Percentiles rank a stretch among this genome's conserved stretches.
Evolutionary conservation across 2,888 invertebrate genomes (phyloP).

Genomic region (Camptogramma bilineatum): DNA sequence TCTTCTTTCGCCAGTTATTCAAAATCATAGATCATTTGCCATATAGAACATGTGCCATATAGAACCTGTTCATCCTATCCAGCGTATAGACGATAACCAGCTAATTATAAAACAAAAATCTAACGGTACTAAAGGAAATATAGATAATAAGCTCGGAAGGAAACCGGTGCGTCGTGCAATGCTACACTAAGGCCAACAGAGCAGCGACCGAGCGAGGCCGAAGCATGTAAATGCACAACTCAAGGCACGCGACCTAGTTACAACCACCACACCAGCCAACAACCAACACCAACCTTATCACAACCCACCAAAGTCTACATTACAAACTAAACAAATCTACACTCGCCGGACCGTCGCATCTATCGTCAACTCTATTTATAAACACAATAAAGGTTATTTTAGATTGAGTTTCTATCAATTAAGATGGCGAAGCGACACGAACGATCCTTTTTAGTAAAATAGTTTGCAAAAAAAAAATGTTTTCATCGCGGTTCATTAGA

Average conservation of each 20-base stretch:
- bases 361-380: constrained; percentile 48
- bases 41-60: no score
- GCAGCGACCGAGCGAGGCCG: constrained; percentile 79
- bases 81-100: neutral
- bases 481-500: constrained; percentile 50
- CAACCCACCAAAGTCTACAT: constrained; percentile 47
- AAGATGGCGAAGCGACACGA: constrained; percentile 67
- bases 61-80: neutral
- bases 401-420: constrained; percentile 38
- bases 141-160: constrained; percentile 74
- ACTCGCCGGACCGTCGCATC: constrained; percentile 44
- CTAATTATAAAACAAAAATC: constrained; percentile 37
- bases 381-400: constrained; percentile 50
- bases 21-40: no score
- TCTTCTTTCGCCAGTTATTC: no score
- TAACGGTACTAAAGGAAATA: constrained; percentile 57
- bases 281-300: constrained; percentile 50
- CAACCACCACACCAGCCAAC: constrained; percentile 44
- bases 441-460: constrained; percentile 78
- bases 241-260: constrained; percentile 81
- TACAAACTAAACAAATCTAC: constrained; percentile 44
- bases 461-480: constrained; percentile 69
- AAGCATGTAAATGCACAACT: constrained; percentile 76
- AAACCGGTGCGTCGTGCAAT: constrained; percentile 66
- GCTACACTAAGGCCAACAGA: constrained; percentile 67